Evolutionary conservation across 2,113 vertebrate species (phyloP), one percentile per base, ranked within the genome.

Genomic region (Albula glossodonta): DNA sequence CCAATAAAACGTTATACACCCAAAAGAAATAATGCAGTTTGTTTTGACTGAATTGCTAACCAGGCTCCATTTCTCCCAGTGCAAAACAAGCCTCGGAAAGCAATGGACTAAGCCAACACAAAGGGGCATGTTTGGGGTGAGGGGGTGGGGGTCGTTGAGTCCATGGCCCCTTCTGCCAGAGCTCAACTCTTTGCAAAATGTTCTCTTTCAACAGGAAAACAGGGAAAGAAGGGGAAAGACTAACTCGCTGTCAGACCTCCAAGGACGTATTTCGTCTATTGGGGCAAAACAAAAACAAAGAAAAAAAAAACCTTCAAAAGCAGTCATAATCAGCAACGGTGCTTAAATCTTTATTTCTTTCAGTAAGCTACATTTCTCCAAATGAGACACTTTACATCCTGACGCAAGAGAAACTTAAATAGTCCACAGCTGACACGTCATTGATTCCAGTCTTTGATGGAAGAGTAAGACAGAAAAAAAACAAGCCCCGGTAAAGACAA

Each of bases 361-460:
- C 93, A 94, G 96, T 97, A 97, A 97, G 97, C 97, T 98, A 98
- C 97, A 98, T 97, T 96, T 91, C 91, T 94, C 96, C 97, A 94
- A 98, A 98, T 97, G 96, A 98, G 97, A 98, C 97, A 96, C 96
- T 97, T 97, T 97, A 98, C 97, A 98, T 96, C 95, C 97, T 97
- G 97, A 98, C 97, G 98, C 96, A 96, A 91, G 96, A 96, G 96
- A 97, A 98, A 98, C 96, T 97, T 97, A 98, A 98, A 98, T 98
- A 96, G 97, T 95, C 96, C 96, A 96, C 94, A 98, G 96, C 96
- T 93, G 96, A 97, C 97, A 96, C 93, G 92, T 96, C 96, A 95
- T 97, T 97, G 97, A 98, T 97, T 98, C 97, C 97, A 98, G 97
- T 97, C 96, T 96, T 41, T 94, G 92, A 96, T 96, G 95, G 96